phyloP scores from a whole-genome alignment of 2,888 invertebrate genomes.

The Conus canariensis region DNA sequence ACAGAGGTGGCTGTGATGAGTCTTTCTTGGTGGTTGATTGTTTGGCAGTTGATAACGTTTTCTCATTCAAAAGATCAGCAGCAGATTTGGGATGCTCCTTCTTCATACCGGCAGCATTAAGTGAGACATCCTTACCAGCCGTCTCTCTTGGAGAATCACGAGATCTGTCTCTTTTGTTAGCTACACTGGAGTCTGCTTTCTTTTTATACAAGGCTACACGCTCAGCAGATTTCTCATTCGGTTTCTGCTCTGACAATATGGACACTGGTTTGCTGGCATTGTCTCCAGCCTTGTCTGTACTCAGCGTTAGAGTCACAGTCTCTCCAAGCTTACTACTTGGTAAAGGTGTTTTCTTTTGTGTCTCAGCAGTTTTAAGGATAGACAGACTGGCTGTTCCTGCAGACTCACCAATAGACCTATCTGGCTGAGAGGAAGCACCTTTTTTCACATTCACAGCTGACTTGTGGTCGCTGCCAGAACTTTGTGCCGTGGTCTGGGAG shows the following conservation, averaged over 20 bases:
- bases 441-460: too few species aligned
- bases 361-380: background rate
- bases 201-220: constrained; percentile 8
- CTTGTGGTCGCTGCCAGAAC: background rate
- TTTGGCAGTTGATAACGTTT: constrained; percentile 14
- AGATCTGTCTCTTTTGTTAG: background rate
- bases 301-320: constrained; percentile 15
- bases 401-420: background rate
- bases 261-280: background rate
- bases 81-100: constrained; percentile 36
- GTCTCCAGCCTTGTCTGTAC: background rate
- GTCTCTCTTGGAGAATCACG: constrained; percentile 47
- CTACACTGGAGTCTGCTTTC: background rate
- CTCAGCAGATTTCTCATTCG: background rate
- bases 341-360: background rate
- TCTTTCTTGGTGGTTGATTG: constrained; percentile 26
- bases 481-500: background rate
- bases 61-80: constrained; percentile 7
- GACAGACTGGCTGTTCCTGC: background rate
- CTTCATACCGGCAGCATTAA: background rate
- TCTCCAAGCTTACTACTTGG: constrained; percentile 23
- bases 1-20: constrained; percentile 35
- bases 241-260: background rate
- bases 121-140: constrained; percentile 42
- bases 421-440: background rate